Evolutionary conservation across 2,113 vertebrate species (phyloP).

Genomic region (Callipepla californica): DNA sequence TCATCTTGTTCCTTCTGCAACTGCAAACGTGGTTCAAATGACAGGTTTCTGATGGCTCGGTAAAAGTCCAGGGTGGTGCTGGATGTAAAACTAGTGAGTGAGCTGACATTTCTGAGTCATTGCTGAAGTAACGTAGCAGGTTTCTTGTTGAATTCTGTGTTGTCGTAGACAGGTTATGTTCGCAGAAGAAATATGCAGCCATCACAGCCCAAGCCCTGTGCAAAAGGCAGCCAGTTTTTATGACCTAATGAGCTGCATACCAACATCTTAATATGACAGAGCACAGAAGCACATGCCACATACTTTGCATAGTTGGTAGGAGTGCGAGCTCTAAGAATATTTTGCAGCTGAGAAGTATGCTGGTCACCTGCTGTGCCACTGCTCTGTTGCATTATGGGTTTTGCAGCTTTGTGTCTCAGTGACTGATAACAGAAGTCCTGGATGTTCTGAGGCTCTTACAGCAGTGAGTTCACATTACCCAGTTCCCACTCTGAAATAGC

Average conservation of each 20-base stretch:
- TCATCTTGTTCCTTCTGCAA: neutral
- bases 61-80: neutral
- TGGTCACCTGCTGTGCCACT: neutral
- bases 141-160: neutral
- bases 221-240: neutral
- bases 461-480: neutral
- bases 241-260: neutral
- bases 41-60: slow-evolving; percentile 16
- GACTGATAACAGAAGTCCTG: neutral
- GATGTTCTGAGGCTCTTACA: neutral
- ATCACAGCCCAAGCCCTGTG: neutral
- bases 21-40: neutral
- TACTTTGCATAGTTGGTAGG: neutral
- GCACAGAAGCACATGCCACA: fast-evolving
- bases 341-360: neutral
- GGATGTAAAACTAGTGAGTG: slow-evolving; percentile 17
- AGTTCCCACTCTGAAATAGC: neutral
- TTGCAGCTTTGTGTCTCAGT: neutral
- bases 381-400: neutral
- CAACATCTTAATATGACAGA: neutral
- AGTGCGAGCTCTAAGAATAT: neutral
- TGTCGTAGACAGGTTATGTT: neutral
- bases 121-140: neutral
- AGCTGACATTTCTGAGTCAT: slow-evolving; percentile 44
- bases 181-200: neutral